A percentile compares a stretch with the other conserved stretches of the same genome.
Evolutionary conservation across 2,113 vertebrate genomes (phyloP).

Genomic region (Thamnophis sirtalis): DNA sequence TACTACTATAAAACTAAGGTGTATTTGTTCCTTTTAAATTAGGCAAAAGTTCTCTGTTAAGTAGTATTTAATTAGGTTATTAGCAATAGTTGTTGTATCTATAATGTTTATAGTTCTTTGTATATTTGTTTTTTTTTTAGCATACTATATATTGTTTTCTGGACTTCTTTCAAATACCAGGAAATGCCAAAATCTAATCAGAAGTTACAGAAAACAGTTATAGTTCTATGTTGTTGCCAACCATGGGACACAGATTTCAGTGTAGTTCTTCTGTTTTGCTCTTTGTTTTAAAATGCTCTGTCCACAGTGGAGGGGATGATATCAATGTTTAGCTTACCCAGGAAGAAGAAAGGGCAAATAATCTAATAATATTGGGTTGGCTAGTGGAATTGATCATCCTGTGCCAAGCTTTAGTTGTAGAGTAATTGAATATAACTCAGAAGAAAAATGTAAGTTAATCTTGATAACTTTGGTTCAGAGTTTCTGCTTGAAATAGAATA

Average conservation of each 20-base stretch:
- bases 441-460: constrained; percentile 56
- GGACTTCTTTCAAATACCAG: neutral
- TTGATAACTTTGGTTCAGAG: constrained; percentile 57
- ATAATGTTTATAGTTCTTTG: neutral
- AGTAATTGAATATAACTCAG: constrained; percentile 56
- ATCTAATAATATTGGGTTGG: neutral
- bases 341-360: neutral
- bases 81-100: neutral
- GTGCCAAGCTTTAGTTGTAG: constrained; percentile 24
- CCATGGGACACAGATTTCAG: neutral
- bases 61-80: neutral
- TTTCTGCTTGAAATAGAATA: constrained; percentile 35
- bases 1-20: neutral
- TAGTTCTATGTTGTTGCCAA: neutral
- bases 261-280: neutral
- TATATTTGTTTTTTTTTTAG: neutral
- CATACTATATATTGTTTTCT: neutral
- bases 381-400: neutral
- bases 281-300: neutral
- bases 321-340: neutral
- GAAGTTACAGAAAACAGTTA: neutral
- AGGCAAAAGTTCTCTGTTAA: neutral
- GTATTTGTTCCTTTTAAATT: neutral
- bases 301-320: neutral
- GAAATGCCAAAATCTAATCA: neutral